These are phyloP conservation scores for Nasonia oneida DNA, from an alignment of 2,888 invertebrate species.

Conservation along the genomic window DNA sequence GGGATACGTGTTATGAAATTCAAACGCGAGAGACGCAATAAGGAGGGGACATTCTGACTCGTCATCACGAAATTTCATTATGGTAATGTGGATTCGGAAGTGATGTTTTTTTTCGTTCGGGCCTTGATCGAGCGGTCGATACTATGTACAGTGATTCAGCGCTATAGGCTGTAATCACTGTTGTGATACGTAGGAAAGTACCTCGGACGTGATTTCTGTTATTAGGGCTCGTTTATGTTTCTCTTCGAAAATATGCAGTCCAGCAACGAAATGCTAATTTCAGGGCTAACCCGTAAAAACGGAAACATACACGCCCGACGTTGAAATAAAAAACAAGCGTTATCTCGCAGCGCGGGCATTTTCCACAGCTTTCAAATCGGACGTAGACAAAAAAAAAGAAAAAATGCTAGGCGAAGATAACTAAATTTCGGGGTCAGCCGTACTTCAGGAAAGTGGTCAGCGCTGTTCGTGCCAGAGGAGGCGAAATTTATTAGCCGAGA, in stretches of 20 bases:
- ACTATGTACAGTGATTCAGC: not conserved
- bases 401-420: not conserved
- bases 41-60: not conserved
- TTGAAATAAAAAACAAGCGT: not conserved
- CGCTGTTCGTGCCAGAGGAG: not conserved
- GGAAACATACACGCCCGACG: not conserved
- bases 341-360: constrained; percentile 4
- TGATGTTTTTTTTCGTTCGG: not conserved
- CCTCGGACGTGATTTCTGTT: not conserved
- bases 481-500: constrained; percentile 14
- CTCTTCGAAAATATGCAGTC: not conserved
- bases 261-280: not conserved
- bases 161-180: not conserved
- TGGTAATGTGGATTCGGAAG: not conserved
- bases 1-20: not conserved
- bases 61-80: not conserved
- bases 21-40: not conserved
- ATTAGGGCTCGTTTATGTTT: not conserved
- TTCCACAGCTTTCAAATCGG: constrained; percentile 8
- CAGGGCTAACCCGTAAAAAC: not conserved
- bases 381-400: not conserved
- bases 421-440: constrained; percentile 26
- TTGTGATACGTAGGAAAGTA: not conserved
- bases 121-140: not conserved
- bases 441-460: constrained; percentile 28